Conservation (phyloP, 2,113 vertebrate genomes). For the Sapayoa aenigma region DNA sequence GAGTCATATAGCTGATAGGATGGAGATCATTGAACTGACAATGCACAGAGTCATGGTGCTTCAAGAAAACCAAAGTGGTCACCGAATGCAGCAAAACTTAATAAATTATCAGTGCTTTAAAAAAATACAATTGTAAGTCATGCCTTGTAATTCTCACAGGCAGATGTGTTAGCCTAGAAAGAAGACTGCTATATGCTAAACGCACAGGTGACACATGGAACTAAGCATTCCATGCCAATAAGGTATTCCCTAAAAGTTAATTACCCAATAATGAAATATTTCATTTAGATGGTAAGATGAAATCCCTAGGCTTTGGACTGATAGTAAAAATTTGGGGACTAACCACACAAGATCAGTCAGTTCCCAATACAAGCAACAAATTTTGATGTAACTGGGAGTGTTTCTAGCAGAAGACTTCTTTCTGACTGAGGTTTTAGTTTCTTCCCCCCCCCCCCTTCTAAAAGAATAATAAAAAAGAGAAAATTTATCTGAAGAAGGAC, state of each 20-base stretch:
- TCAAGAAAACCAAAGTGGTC: neutral
- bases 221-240: neutral
- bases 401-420: neutral
- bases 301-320: neutral
- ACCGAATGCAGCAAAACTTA: neutral
- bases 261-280: neutral
- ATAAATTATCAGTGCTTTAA: neutral
- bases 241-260: neutral
- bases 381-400: neutral
- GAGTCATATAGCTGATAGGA: neutral
- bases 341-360: neutral
- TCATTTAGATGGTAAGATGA: neutral
- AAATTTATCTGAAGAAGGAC: neutral
- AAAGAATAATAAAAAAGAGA: neutral
- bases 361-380: neutral
- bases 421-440: neutral
- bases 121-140: neutral
- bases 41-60: neutral
- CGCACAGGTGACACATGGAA: neutral
- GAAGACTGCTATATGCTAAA: neutral
- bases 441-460: rapidly evolving
- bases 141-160: neutral
- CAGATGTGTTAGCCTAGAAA: neutral
- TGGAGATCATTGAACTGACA: neutral
- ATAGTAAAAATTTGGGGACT: neutral